Conservation (phyloP, 2,888 invertebrate genomes). For the Hololepta plana region DNA sequence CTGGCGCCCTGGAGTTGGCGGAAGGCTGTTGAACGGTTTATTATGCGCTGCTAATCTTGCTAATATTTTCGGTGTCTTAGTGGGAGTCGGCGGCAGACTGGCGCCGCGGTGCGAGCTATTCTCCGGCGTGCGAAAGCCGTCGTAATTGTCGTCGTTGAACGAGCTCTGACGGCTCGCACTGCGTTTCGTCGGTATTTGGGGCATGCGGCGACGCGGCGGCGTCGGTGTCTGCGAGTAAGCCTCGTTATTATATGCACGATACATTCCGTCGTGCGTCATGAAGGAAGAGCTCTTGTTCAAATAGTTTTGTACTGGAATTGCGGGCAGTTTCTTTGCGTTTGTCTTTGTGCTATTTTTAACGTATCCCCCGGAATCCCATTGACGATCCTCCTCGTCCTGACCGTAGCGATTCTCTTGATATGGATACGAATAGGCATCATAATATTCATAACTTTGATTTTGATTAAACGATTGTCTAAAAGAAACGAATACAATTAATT, state of each 20-base stretch:
- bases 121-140: conserved; percentile 20
- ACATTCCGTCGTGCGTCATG: conserved; percentile 14
- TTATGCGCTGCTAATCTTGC: conserved; percentile 13
- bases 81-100: conserved; percentile 27
- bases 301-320: conserved; percentile 26
- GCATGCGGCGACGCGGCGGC: conserved; percentile 23
- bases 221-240: conserved; percentile 25
- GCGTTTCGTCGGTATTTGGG: conserved; percentile 24
- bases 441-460: conserved; percentile 49
- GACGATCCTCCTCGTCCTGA: conserved; percentile 47
- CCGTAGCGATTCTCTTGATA: conserved; percentile 41
- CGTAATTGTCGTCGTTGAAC: conserved; percentile 18
- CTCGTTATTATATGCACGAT: conserved; percentile 11
- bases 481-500: too few species aligned
- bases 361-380: conserved; percentile 55
- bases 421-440: conserved; percentile 41
- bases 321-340: conserved; percentile 26
- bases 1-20: conserved; percentile 35
- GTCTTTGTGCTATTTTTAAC: conserved; percentile 10
- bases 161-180: conserved; percentile 24
- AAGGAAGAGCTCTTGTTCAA: conserved; percentile 30
- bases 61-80: conserved; percentile 23
- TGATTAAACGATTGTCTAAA: conserved; percentile 29
- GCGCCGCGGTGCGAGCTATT: conserved; percentile 23
- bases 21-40: conserved; percentile 26